These are phyloP conservation scores for Stegostoma tigrinum DNA, from an alignment of 2,113 vertebrate species.

Conservation along the genomic window DNA sequence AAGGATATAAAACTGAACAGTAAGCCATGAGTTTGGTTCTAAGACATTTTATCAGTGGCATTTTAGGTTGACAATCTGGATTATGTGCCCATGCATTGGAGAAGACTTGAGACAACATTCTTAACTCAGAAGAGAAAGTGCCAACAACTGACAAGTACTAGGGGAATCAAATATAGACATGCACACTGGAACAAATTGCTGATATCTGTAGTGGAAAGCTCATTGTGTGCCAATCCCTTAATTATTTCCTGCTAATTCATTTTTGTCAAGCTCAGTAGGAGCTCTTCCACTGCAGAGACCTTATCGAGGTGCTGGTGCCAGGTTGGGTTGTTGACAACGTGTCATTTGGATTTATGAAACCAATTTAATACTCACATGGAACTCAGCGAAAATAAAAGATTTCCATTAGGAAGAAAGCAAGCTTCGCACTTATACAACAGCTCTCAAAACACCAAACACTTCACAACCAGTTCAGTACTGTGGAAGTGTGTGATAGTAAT, in stretches of 20 bases:
- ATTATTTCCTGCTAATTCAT: slow-evolving; percentile 33
- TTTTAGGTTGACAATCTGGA: background rate
- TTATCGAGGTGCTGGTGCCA: background rate
- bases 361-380: background rate
- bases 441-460: background rate
- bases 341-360: background rate
- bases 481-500: background rate
- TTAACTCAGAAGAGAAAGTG: background rate
- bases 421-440: background rate
- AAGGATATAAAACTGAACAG: background rate
- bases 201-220: slow-evolving; percentile 15
- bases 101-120: background rate
- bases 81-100: background rate
- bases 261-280: slow-evolving; percentile 10
- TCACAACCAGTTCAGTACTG: background rate
- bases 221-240: background rate
- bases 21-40: background rate
- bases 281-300: background rate
- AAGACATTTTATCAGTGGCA: background rate
- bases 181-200: slow-evolving; percentile 16
- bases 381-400: background rate
- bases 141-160: background rate
- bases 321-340: background rate
- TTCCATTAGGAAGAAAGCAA: background rate
- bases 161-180: slow-evolving; percentile 23